phyloP scores from a whole-genome alignment of 2,797 vertebrate genomes.

The Hypotaenidia philippensis region DNA sequence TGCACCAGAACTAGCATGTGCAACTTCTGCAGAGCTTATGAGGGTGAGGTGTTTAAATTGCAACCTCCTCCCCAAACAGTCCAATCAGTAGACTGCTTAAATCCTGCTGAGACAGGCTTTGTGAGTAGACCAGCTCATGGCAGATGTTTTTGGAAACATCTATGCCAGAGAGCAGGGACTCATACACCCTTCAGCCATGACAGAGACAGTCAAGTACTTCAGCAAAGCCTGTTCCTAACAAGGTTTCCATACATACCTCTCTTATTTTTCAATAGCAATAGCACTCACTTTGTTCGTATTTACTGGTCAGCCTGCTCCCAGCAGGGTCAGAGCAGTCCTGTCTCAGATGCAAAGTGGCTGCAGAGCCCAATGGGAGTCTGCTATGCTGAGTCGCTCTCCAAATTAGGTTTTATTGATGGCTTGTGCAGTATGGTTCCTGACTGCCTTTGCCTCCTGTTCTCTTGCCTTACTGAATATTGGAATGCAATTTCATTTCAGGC shows the following conservation, averaged over 20 bases:
- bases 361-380: background rate
- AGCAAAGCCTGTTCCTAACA: background rate
- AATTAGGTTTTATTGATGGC: background rate
- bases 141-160: background rate
- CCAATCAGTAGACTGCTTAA: background rate
- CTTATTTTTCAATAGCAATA: background rate
- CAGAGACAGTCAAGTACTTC: background rate
- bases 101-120: background rate
- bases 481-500: background rate
- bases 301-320: background rate
- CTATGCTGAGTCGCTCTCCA: background rate
- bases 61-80: background rate
- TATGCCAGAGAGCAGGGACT: background rate
- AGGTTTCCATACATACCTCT: fast-evolving
- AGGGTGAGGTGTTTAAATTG: background rate
- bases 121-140: background rate
- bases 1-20: too few species aligned
- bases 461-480: background rate
- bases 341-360: background rate
- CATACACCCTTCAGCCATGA: background rate
- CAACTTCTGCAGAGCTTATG: fast-evolving
- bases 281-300: background rate
- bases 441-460: background rate
- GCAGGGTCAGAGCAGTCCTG: background rate
- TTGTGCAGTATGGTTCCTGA: background rate